phyloP scores from a whole-genome alignment of 2,888 invertebrate species.

The Imbricaverruca yamaguchii region DNA sequence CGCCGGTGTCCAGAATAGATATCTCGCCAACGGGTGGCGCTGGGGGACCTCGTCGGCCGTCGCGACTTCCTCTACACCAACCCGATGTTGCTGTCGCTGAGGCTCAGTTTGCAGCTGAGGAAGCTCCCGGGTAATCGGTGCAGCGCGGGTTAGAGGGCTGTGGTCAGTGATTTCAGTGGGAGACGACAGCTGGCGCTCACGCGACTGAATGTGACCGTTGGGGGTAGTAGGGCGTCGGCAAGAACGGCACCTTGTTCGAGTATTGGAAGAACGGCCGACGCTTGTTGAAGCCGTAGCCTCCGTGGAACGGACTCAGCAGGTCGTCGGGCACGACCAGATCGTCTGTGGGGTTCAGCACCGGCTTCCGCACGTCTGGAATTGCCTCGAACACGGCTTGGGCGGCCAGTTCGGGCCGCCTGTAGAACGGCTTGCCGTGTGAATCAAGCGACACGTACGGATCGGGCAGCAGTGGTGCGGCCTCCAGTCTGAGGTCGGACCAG shows the following conservation, averaged over 20 bases:
- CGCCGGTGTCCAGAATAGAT: background rate
- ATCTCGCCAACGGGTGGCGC: background rate
- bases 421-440: background rate
- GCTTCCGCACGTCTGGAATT: background rate
- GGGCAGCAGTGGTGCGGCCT: too few species aligned
- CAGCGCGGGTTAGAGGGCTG: too few species aligned
- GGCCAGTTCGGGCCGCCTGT: background rate
- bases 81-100: background rate
- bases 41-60: background rate
- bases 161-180: background rate
- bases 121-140: too few species aligned
- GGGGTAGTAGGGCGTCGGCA: constrained; percentile 9
- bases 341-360: background rate
- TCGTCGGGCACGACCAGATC: background rate
- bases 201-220: background rate
- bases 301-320: background rate
- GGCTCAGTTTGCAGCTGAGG: background rate
- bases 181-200: background rate
- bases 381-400: background rate
- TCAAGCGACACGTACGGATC: background rate
- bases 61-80: background rate
- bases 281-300: background rate
- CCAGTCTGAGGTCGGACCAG: background rate
- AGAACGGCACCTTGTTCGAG: background rate
- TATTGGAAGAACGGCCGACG: background rate